Evolutionary conservation across 2,888 invertebrate genomes (phyloP), one percentile per base, ranked within the genome.

Genomic region (Altica lythri): DNA sequence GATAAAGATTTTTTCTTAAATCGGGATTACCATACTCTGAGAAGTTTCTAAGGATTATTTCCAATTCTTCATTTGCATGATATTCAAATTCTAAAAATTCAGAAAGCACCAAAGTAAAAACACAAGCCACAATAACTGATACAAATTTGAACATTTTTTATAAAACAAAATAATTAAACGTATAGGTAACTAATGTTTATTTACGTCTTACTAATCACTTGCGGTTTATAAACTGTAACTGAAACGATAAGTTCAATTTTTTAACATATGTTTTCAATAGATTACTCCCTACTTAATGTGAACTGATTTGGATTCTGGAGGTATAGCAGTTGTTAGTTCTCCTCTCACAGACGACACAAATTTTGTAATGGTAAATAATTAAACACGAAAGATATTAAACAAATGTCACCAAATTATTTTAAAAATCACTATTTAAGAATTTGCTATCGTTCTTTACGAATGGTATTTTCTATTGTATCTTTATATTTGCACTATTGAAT

Each of bases 31-130:
- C 65, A 30, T 65, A 27, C n/a, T 72, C 66, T 6, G 53, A 30
- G 37, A 79, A 73, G 40, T 74, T 69, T 46, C 69, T 67, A 61
- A 82, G 65, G 63, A 74, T 73, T 22, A 66, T 53, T 30, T 74
- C 75, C 58, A 81, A 62, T 51, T 75, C 73, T 5, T 67, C 64
- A 61, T 79, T 77, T 55, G 75, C 73, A 62, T 82, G 81, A 67
- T 81, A 80, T 50, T 68, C 69, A 57, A 71, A 75, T 67, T 65
- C 71, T 62, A 60, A 30, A n/a, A 19, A 19, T 1, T 40, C 17
- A 2, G 48, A 10, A 12, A 13, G n/a, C n/a, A n/a, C n/a, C n/a
- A n/a, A n/a, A n/a, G n/a, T 29, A 4, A 29, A 3, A 22, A 40
- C n/a, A 10, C 18, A 25, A 40, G n/a, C 14, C 25, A 22, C 14